phyloP scores from a whole-genome alignment of 2,797 vertebrate species.

The Antrozous pallidus region DNA sequence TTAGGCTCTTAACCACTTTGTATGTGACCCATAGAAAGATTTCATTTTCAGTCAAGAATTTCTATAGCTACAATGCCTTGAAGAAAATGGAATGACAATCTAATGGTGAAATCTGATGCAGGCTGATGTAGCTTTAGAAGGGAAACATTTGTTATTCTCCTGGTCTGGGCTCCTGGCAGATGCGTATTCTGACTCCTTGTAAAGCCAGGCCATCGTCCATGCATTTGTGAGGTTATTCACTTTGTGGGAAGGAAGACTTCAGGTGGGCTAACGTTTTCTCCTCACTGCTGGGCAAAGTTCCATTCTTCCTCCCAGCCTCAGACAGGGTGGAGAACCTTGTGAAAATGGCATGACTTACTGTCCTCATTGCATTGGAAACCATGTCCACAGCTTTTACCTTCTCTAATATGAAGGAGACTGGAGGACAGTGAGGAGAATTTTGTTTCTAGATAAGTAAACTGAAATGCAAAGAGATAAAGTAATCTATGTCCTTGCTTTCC shows the following conservation, averaged over 20 bases:
- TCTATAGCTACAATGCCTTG: background rate
- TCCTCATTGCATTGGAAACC: background rate
- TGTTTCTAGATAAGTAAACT: background rate
- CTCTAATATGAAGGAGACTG: background rate
- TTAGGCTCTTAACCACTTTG: background rate
- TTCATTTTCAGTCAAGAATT: constrained; percentile 6
- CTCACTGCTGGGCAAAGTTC: background rate
- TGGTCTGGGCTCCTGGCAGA: background rate
- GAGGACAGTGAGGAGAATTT: background rate
- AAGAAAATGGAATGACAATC: background rate
- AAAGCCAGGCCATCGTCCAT: background rate
- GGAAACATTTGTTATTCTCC: background rate
- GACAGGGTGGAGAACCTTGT: background rate
- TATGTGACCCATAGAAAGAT: background rate
- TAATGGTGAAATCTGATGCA: constrained; percentile 10
- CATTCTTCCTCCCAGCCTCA: background rate
- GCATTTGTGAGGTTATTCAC: background rate
- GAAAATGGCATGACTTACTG: background rate
- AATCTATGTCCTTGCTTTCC: background rate
- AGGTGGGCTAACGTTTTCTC: background rate
- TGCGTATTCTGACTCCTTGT: background rate
- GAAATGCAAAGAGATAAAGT: background rate
- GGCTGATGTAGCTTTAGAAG: background rate
- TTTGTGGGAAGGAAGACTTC: background rate
- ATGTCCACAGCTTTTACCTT: background rate